Conservation (phyloP, 2,888 invertebrate species). For the Andrena dorsata region DNA sequence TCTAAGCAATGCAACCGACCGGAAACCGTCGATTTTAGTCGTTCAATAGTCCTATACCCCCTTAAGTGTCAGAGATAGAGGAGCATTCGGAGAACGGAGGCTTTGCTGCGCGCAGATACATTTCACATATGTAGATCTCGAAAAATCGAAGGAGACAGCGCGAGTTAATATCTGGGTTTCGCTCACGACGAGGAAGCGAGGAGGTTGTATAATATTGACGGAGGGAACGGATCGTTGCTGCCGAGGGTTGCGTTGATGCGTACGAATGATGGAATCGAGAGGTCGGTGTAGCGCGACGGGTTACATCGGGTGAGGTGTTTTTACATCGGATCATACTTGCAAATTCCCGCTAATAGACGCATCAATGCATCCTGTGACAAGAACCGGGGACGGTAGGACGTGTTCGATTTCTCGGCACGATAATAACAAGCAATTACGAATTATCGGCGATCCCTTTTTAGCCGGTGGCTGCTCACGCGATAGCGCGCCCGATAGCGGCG, state of each 20-base stretch:
- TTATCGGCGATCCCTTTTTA: conserved; percentile 77
- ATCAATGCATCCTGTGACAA: conserved; percentile 80
- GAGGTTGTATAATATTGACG: no score
- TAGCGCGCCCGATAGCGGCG: conserved; percentile 66
- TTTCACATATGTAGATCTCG: no score
- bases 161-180: no score
- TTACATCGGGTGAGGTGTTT: conserved; percentile 45
- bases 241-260: conserved; percentile 8
- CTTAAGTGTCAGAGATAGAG: no score
- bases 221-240: neutral
- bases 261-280: conserved; percentile 25
- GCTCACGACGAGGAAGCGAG: no score
- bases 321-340: conserved; percentile 81
- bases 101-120: no score
- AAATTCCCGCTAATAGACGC: conserved; percentile 81
- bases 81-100: no score
- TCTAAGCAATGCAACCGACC: no score
- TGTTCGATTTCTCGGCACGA: conserved; percentile 72
- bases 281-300: conserved; percentile 11
- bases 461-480: conserved; percentile 69
- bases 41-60: no score
- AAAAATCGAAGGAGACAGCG: no score
- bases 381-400: conserved; percentile 71
- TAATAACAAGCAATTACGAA: conserved; percentile 79
- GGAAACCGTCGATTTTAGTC: no score